Base-by-base conservation (phyloP, 1,140 invertebrate genomes). In the Rhizoglyphus robini region DNA sequence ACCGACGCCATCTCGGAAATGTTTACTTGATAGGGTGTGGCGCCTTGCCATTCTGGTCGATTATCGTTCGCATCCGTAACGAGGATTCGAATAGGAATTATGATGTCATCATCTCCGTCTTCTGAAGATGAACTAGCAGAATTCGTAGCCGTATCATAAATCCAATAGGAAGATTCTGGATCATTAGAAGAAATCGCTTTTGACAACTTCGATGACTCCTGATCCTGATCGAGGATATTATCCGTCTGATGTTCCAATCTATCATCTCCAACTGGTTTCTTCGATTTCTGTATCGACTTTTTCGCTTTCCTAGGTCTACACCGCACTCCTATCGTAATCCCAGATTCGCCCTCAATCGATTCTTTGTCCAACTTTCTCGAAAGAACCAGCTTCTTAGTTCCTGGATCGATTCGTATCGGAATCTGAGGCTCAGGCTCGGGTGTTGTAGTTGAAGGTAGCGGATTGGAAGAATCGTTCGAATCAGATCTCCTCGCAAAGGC, bases 11-110 rank as follows among this genome's bases (percentile, higher is more conserved):
- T 82, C 81, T 93, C 90, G 0, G 87, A 88, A 63, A 92, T 84
- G 70, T 88, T 87, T 57, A 90, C 78, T 15, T 83, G 79, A 72
- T 89, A 91, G 4, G 88, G 88, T n/a, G 27, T 27, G 4, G 86
- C 84, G 65, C 87, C 87, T 32, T 84, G 15, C 57, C 69, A 69
- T 48, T 64, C 65, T 13, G 65, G 64, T 27, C 46, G 20, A 67
- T 67, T 92, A 75, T 94, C 90, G 74, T 94, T 94, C 23, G 86
- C 88, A 77, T 94, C 90, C 27, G 85, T 89, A n/a, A 93, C 88
- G 67, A 89, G 80, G 49, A 94, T 87, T 71, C 88, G 89, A 27
- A 93, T 85, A 11, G 90, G 90, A 72, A 93, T 89, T 8, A 86
- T 83, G 72, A 77, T 78, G 72, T 83, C 81, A 63, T 88, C 88